These are phyloP conservation scores for Amaurobius ferox DNA, from an alignment of 2,888 invertebrate species.

Conservation along the genomic window DNA sequence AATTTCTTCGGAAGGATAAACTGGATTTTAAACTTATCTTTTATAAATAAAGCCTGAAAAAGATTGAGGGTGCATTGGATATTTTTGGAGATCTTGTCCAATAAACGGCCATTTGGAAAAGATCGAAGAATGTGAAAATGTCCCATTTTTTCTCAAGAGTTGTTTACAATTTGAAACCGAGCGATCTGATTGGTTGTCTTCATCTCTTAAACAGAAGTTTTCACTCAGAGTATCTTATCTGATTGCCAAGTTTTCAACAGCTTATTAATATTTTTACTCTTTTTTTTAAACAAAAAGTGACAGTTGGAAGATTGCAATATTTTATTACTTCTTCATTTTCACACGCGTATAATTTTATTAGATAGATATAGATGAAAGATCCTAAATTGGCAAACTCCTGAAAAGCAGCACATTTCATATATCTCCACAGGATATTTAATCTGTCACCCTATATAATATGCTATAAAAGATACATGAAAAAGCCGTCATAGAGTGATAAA, in stretches of 20 bases:
- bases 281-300: neutral
- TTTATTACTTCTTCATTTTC: no score
- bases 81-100: slow-evolving; percentile 27
- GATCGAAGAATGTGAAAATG: slow-evolving; percentile 5
- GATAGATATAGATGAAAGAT: no score
- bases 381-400: no score
- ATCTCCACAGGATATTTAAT: no score
- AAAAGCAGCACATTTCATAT: no score
- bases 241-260: no score
- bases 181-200: slow-evolving; percentile 37
- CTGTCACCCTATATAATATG: no score
- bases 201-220: slow-evolving; percentile 23
- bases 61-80: neutral
- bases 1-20: neutral
- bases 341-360: no score
- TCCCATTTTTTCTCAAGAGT: neutral
- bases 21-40: no score
- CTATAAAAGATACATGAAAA: no score
- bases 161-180: neutral
- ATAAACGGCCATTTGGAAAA: slow-evolving; percentile 23
- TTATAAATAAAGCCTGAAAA: neutral
- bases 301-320: neutral
- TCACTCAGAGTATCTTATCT: slow-evolving; percentile 38
- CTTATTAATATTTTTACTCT: neutral
- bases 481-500: no score